Conservation (phyloP, 2,888 invertebrate species). For the Siphlonurus alternatus region DNA sequence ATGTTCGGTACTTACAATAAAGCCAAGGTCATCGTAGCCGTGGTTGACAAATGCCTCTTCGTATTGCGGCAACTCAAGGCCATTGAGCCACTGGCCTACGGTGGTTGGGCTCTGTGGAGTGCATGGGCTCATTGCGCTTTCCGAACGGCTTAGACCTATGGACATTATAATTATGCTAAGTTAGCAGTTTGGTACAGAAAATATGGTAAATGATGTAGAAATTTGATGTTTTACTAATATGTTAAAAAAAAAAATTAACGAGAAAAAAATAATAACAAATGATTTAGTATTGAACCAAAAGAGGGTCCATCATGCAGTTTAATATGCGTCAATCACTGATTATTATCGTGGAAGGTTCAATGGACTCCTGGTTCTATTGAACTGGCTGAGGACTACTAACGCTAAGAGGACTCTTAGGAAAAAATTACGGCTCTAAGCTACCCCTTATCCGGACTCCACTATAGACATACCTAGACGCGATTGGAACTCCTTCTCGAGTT, state of each 20-base stretch:
- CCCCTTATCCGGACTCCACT: no score
- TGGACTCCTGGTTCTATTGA: no score
- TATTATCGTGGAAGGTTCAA: no score
- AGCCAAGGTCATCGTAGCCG: constrained; percentile 84
- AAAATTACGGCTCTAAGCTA: no score
- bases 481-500: constrained; percentile 64
- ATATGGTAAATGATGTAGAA: background rate
- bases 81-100: constrained; percentile 64
- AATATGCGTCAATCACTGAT: no score
- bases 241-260: no score
- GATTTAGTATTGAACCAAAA: no score
- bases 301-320: no score
- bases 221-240: background rate
- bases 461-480: constrained; percentile 46
- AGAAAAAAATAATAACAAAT: no score
- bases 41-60: constrained; percentile 67
- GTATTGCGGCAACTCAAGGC: constrained; percentile 62
- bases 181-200: background rate
- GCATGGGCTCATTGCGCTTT: constrained; percentile 14
- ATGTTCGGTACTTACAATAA: constrained; percentile 86
- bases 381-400: no score
- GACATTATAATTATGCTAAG: no score
- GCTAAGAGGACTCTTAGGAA: no score
- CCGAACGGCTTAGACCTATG: constrained; percentile 35
- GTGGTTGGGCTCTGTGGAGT: constrained; percentile 31